These are phyloP conservation scores for Paramisgurnus dabryanus DNA, from an alignment of 2,113 vertebrate genomes.

Conservation along the genomic window DNA sequence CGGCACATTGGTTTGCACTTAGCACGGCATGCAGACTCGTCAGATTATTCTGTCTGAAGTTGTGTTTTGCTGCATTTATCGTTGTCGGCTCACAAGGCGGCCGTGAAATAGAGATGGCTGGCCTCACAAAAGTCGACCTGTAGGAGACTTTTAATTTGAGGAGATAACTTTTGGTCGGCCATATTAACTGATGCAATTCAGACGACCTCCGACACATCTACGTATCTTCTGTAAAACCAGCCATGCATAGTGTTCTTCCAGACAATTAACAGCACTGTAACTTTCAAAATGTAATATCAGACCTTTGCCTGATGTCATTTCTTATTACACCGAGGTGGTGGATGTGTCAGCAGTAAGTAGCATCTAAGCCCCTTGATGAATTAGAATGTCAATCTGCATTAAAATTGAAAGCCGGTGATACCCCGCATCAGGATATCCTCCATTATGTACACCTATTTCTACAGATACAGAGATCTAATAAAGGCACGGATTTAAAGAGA, in stretches of 20 bases:
- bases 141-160: slow-evolving; percentile 22
- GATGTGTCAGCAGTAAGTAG: slow-evolving; percentile 43
- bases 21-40: slow-evolving; percentile 20
- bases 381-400: slow-evolving; percentile 55
- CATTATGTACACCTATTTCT: not conserved
- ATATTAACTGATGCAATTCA: slow-evolving; percentile 28
- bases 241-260: slow-evolving; percentile 15
- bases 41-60: not conserved
- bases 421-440: slow-evolving; percentile 8
- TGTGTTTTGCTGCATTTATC: slow-evolving; percentile 8
- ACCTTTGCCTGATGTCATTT: slow-evolving; percentile 45
- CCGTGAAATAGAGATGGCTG: not conserved
- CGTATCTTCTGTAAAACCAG: slow-evolving; percentile 18
- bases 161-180: slow-evolving; percentile 7
- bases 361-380: slow-evolving; percentile 44
- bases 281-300: slow-evolving; percentile 53
- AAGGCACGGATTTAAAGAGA: not conserved
- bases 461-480: not conserved
- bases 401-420: slow-evolving; percentile 26
- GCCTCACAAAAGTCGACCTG: not conserved
- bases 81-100: not conserved
- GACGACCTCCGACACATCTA: slow-evolving; percentile 21
- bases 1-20: slow-evolving; percentile 24
- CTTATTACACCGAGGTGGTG: slow-evolving; percentile 46
- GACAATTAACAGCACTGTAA: slow-evolving; percentile 46